These are phyloP conservation scores for Cheirogaleus major DNA, from an alignment of 2,797 vertebrate genomes.

Conservation along the genomic window DNA sequence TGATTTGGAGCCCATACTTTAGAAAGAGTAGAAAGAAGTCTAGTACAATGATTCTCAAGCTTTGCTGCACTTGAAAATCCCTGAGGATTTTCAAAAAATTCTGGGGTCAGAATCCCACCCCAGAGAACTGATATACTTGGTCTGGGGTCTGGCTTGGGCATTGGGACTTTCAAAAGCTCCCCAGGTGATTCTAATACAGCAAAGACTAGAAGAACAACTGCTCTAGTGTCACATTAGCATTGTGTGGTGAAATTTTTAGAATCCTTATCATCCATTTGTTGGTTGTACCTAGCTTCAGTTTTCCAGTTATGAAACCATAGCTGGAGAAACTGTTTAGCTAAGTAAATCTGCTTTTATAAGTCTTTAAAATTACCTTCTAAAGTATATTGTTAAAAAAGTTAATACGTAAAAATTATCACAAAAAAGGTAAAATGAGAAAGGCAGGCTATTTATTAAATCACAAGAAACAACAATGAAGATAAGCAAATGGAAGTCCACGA, in stretches of 20 bases:
- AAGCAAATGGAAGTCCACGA: not conserved
- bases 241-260: not conserved
- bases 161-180: not conserved
- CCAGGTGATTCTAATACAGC: not conserved
- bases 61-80: not conserved
- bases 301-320: not conserved
- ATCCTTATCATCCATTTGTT: not conserved
- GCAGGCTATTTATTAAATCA: constrained; percentile 19
- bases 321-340: not conserved
- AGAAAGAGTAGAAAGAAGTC: not conserved
- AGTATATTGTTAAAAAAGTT: not conserved
- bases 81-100: not conserved
- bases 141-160: not conserved
- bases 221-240: not conserved
- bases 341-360: constrained; percentile 28
- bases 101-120: not conserved
- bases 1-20: not conserved
- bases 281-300: not conserved
- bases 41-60: not conserved
- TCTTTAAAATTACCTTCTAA: constrained; percentile 22
- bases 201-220: not conserved
- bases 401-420: constrained; percentile 29
- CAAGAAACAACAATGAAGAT: not conserved
- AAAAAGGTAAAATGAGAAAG: constrained; percentile 2
- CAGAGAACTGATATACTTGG: not conserved